Evolutionary conservation across 2,113 vertebrate species (phyloP), one percentile per base, ranked within the genome.

Genomic region (Pongo abelii): DNA sequence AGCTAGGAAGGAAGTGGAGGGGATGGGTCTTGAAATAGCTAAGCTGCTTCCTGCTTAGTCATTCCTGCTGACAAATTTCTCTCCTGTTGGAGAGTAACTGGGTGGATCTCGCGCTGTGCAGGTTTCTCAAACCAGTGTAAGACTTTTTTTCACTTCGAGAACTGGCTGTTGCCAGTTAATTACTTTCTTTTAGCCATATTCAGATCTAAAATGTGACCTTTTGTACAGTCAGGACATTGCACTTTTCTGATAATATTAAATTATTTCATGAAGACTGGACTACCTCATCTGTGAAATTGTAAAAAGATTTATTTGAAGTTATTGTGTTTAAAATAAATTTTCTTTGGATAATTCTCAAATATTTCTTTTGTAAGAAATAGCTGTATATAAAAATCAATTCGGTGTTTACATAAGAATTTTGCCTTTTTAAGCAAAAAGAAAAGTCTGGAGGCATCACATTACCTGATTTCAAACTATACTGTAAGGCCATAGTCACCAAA

Each of bases 151-250:
- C 25, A 57, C 20, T 80, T 50, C 20, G 4, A 61, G 67, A 95
- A 69, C 1, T 67, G 40, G 10, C n/a, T 93, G 7, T 90, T 78
- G 16, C 57, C 25, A 77, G 22, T 88, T 83, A 50, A 43, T 84
- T 93, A 64, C 89, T 80, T 91, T 75, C 22, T 86, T 80, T 61
- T 46, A 70, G 38, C n/a, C 25, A 95, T 93, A 91, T 27, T 72
- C 79, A 93, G 14, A 93, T 91, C 43, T 91, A 93, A 93, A 92
- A 86, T 32, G 17, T 59, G 74, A 59, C 55, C 30, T 92, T 91
- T 94, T 86, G 27, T 96, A 32, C 8, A 85, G 25, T 67, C 30
- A 89, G 3, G 18, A 16, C 32, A 22, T 89, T 89, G 18, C 23
- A 55, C 17, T 88, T 89, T 80, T 84, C 23, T 93, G 18, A 86